These are phyloP conservation scores for Strigamia crassipes DNA, from an alignment of 2,888 invertebrate species.

Conservation along the genomic window DNA sequence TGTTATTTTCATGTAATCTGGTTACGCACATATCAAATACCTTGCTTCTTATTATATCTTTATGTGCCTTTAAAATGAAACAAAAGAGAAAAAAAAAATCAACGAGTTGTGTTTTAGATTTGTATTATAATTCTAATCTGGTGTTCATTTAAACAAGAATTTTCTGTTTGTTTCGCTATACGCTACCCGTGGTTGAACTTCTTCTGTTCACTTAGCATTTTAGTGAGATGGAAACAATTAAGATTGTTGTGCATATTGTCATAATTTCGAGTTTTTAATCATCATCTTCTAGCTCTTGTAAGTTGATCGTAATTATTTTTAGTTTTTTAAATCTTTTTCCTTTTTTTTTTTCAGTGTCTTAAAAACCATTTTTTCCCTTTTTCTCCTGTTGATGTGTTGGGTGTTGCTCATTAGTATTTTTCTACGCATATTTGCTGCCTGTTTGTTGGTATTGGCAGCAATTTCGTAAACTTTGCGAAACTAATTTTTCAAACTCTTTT, in stretches of 20 bases:
- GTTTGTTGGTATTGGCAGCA: not conserved
- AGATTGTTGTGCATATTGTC: constrained; percentile 23
- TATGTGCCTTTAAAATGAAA: constrained; percentile 23
- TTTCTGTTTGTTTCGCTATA: not conserved
- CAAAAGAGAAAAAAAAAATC: not conserved
- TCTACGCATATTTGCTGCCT: not conserved
- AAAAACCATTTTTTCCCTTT: not conserved
- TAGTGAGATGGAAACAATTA: not conserved
- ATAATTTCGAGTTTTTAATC: constrained; percentile 28
- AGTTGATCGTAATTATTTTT: not conserved
- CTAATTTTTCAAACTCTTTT: not conserved
- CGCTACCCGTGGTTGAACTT: constrained; percentile 5
- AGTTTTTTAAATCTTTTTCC: not conserved
- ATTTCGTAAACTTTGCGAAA: not conserved
- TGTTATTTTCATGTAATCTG: not conserved
- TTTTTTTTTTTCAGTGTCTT: not conserved
- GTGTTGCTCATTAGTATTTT: constrained; percentile 36
- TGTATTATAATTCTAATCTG: not conserved
- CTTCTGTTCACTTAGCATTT: constrained; percentile 3
- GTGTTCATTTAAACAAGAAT: constrained; percentile 21
- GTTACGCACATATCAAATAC: constrained; percentile 32
- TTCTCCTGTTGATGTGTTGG: constrained; percentile 41
- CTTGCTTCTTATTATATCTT: not conserved
- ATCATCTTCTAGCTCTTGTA: constrained; percentile 25
- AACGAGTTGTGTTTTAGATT: not conserved